Evolutionary conservation across 2,888 invertebrate genomes (phyloP), one percentile per base, ranked within the genome.

Genomic region (Drosophila putrida): DNA sequence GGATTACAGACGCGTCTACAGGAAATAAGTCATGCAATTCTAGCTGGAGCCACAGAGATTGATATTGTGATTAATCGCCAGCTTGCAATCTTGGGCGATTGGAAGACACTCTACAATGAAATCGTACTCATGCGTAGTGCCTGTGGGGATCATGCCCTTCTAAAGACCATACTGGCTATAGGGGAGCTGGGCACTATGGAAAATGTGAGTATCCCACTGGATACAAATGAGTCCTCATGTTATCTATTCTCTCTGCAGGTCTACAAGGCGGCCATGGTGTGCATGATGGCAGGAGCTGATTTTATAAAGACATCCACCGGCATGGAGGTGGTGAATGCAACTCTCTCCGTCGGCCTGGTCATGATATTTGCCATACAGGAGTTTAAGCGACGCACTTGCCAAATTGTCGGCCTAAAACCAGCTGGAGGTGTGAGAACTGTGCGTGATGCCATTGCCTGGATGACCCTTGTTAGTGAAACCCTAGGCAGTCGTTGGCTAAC

Each of bases 281-380:
- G 97, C 25, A 98, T 99, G 97, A 94, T 96, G 94, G 98, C 98
- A 67, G 99, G 99, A 11, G 96, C 98, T 6, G 97, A 99, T 93
- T 99, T 99, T 90, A 98, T 99, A 64, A 99, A 99, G 93, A 99
- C 99, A 4, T 99, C 99, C 0, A 99, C 99, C 0, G 99, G 97
- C 47, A 99, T 99, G 93, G 99, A 99, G 93, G 92, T 95, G 1
- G 95, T 98, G 0, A 99, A 99, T 93, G 99, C 99, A 0, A 99
- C 97, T 0, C 92, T 99, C 13, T 95, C 96, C 8, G 96, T 97
- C 38, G 98, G 98, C 0, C 93, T 98, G 57, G 96, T 98, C 0
- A 99, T 99, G 99, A 96, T 97, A 78, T 93, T 96, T 86, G 99
- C 99, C 15, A 99, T 99, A 72, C 94, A 95, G 69, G 96, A 96